These are phyloP conservation scores for Synaphobranchus kaupii DNA, from an alignment of 2,797 vertebrate species.

Conservation along the genomic window DNA sequence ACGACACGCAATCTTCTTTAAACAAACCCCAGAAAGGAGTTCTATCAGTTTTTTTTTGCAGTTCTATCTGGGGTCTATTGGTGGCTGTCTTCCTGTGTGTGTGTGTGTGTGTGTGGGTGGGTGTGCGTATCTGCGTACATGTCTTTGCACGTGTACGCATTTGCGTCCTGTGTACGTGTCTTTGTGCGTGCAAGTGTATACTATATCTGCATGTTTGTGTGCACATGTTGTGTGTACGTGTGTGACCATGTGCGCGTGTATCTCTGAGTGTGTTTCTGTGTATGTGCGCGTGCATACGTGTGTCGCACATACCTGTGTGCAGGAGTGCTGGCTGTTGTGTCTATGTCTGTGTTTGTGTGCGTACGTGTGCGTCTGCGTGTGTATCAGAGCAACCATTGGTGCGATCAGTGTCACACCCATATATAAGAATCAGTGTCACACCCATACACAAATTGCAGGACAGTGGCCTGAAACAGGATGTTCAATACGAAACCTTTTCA, in stretches of 20 bases:
- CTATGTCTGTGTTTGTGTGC: background rate
- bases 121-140: background rate
- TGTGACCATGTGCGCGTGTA: background rate
- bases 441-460: background rate
- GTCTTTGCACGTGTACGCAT: background rate
- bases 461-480: background rate
- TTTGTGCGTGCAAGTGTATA: background rate
- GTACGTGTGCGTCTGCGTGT: background rate
- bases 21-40: slow-evolving; percentile 41
- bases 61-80: slow-evolving; percentile 11
- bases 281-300: background rate
- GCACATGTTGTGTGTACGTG: background rate
- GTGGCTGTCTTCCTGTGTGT: background rate
- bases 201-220: background rate
- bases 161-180: background rate
- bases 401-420: background rate
- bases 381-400: background rate
- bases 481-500: background rate
- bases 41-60: background rate
- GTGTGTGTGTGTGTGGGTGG: background rate
- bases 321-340: background rate
- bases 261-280: background rate
- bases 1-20: slow-evolving; percentile 64
- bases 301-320: background rate
- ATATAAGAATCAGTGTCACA: background rate